Evolutionary conservation across 2,113 vertebrate genomes (phyloP).

Genomic region (Hystrix cristata): DNA sequence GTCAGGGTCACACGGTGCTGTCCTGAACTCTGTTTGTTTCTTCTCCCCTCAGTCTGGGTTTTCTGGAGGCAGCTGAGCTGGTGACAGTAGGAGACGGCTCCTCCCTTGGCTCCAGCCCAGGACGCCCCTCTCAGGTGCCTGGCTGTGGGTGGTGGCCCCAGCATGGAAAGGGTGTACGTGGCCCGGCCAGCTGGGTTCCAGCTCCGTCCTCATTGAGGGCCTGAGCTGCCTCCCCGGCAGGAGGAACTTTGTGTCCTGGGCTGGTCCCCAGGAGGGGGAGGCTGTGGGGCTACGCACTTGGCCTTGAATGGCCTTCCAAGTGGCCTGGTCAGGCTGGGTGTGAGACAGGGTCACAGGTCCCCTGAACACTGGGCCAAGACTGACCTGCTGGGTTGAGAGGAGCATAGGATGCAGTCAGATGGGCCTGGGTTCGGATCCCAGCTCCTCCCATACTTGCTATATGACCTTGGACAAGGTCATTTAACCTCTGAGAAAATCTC

Average conservation of each 20-base stretch:
- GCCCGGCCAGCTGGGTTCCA: not conserved
- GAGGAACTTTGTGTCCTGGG: not conserved
- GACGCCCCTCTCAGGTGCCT: not conserved
- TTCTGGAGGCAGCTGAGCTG: constrained; percentile 43
- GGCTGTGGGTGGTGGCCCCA: not conserved
- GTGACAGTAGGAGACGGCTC: not conserved
- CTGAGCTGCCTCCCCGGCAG: not conserved
- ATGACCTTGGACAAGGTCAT: not conserved
- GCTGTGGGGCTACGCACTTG: not conserved
- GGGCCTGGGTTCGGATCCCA: not conserved
- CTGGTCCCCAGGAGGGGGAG: not conserved
- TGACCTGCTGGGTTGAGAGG: not conserved
- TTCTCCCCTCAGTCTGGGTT: not conserved
- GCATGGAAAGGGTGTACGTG: not conserved
- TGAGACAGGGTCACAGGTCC: not conserved
- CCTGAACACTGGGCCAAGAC: not conserved
- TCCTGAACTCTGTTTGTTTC: not conserved
- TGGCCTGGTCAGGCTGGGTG: not conserved
- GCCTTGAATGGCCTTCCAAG: not conserved
- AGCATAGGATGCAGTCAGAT: not conserved
- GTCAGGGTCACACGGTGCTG: not conserved
- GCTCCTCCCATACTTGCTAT: not conserved
- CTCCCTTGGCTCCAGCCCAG: not conserved
- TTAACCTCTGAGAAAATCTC: not conserved
- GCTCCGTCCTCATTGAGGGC: not conserved